Evolutionary conservation across 2,797 vertebrate genomes (phyloP).

Genomic region (Micrastur ruficollis): DNA sequence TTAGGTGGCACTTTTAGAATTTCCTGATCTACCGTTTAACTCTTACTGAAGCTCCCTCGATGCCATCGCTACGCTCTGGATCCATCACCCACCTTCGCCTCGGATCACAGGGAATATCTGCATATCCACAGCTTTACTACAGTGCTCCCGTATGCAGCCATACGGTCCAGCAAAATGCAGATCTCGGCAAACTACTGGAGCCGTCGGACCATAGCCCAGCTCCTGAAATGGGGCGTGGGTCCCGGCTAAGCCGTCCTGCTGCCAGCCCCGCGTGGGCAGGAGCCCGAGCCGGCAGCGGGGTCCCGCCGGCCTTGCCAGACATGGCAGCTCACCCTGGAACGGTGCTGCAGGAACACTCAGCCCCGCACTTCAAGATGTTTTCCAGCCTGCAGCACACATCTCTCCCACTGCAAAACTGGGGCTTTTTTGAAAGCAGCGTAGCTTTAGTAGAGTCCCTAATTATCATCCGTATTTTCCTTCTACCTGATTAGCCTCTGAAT

Average conservation of each 20-base stretch:
- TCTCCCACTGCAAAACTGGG: background rate
- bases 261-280: background rate
- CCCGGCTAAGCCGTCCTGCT: background rate
- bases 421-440: background rate
- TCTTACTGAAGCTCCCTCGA: background rate
- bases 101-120: background rate
- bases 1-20: background rate
- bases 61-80: too few species aligned
- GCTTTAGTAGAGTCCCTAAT: background rate
- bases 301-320: background rate
- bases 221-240: rapidly evolving
- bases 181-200: background rate
- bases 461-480: background rate
- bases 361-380: background rate
- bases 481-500: too few species aligned
- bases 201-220: too few species aligned
- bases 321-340: background rate
- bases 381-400: background rate
- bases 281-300: too few species aligned
- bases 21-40: background rate
- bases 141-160: rapidly evolving
- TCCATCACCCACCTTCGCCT: background rate
- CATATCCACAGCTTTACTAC: too few species aligned
- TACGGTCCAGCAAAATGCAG: background rate
- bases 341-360: too few species aligned